phyloP scores from a whole-genome alignment of 2,113 vertebrate genomes.

The Triplophysa dalaica region DNA sequence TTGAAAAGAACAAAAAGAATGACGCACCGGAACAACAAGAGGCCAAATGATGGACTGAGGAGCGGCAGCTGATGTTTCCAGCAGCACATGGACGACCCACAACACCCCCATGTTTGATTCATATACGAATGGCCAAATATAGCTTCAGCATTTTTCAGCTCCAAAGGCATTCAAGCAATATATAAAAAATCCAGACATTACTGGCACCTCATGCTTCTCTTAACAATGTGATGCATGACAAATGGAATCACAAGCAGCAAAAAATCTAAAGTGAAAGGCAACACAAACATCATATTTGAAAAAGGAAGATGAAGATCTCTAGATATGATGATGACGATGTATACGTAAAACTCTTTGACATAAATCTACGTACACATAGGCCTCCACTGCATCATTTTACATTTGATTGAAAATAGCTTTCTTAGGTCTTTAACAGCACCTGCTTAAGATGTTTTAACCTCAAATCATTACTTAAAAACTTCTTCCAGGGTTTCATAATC shows the following conservation, averaged over 20 bases:
- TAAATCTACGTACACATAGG: too few species aligned
- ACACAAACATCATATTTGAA: too few species aligned
- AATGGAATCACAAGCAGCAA: neutral
- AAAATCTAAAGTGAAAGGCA: too few species aligned
- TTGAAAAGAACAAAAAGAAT: constrained; percentile 58
- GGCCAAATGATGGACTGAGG: constrained; percentile 51
- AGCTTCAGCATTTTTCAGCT: constrained; percentile 67
- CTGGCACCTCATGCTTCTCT: neutral
- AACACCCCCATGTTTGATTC: constrained; percentile 59
- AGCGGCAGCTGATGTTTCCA: constrained; percentile 61
- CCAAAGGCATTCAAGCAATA: constrained; percentile 62
- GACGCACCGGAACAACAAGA: constrained; percentile 51
- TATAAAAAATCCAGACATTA: neutral
- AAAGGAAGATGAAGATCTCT: too few species aligned
- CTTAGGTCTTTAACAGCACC: too few species aligned
- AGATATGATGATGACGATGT: too few species aligned
- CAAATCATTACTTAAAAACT: too few species aligned
- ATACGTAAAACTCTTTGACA: too few species aligned
- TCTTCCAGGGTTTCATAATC: neutral
- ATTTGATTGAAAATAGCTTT: too few species aligned
- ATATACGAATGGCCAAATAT: constrained; percentile 51
- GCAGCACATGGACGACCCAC: constrained; percentile 38
- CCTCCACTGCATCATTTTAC: too few species aligned
- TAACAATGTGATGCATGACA: neutral
- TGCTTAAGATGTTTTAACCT: too few species aligned